A percentile compares a stretch with the other conserved stretches of the same genome.
Conservation (phyloP, 2,888 invertebrate species). For the Mythimna ferrago region DNA sequence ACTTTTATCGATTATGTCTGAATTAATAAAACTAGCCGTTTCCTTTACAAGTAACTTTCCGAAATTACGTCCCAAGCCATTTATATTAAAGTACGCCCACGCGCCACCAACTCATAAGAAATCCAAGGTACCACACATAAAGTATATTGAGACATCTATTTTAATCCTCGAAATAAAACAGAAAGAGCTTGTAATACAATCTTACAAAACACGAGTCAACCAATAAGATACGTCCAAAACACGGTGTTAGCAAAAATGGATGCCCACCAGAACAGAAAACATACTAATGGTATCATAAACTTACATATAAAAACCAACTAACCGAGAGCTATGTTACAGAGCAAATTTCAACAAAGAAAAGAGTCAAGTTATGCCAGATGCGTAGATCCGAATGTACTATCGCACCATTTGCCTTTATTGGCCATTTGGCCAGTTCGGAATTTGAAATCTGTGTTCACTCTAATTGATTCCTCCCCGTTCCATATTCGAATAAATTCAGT, state of each 20-base stretch:
- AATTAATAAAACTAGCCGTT: background rate
- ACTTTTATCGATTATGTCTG: background rate
- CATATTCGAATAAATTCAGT: slow-evolving; percentile 76
- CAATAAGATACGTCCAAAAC: slow-evolving; percentile 73
- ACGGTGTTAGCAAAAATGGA: slow-evolving; percentile 77
- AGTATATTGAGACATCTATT: slow-evolving; percentile 43
- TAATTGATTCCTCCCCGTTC: slow-evolving; percentile 83
- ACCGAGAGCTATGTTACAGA: slow-evolving; percentile 63
- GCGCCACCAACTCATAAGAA: slow-evolving; percentile 7
- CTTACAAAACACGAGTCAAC: slow-evolving; percentile 56
- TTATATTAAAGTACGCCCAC: slow-evolving; percentile 3
- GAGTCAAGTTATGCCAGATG: slow-evolving; percentile 75
- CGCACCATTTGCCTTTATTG: slow-evolving; percentile 87
- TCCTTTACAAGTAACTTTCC: background rate
- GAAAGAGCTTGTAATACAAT: slow-evolving; percentile 54
- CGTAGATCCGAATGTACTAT: slow-evolving; percentile 75
- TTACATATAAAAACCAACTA: slow-evolving; percentile 73
- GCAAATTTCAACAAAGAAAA: slow-evolving; percentile 35
- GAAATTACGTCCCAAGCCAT: slow-evolving; percentile 7
- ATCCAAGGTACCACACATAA: slow-evolving; percentile 37
- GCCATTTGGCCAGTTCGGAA: slow-evolving; percentile 83
- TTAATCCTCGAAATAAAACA: slow-evolving; percentile 60
- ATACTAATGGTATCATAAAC: slow-evolving; percentile 84
- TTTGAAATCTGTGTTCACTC: slow-evolving; percentile 80
- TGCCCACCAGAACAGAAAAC: slow-evolving; percentile 81